Evolutionary conservation across 1,140 invertebrate genomes (phyloP).

Genomic region (Gryllus bimaculatus): DNA sequence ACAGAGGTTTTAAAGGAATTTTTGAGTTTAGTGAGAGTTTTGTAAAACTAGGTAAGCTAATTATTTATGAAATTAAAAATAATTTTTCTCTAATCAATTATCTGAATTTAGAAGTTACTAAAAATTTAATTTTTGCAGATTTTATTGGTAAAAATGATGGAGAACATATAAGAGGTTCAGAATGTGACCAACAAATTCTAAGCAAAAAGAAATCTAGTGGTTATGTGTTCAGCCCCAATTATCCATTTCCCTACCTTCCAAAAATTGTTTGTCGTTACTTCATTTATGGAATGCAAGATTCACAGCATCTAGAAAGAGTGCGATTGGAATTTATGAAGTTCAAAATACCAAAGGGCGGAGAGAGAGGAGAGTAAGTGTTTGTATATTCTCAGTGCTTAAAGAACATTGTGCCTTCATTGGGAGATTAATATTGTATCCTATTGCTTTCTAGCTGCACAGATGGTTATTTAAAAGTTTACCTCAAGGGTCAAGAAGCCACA

Average conservation of each 20-base stretch:
- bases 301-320: slow-evolving; percentile 87
- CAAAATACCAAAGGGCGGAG: slow-evolving; percentile 70
- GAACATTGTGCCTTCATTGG: neutral
- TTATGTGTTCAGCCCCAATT: slow-evolving; percentile 88
- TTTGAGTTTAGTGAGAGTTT: slow-evolving; percentile 95
- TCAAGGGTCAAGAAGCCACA: slow-evolving; percentile 86
- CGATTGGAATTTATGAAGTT: slow-evolving; percentile 78
- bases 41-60: slow-evolving; percentile 77
- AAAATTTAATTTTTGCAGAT: slow-evolving; percentile 48
- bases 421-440: neutral
- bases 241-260: slow-evolving; percentile 85
- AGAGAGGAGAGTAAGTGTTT: slow-evolving; percentile 54
- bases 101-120: neutral
- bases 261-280: slow-evolving; percentile 96
- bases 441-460: slow-evolving; percentile 57
- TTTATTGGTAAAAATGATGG: slow-evolving; percentile 87
- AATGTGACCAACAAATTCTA: slow-evolving; percentile 95
- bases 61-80: neutral
- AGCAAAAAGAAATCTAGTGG: slow-evolving; percentile 86
- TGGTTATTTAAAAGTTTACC: slow-evolving; percentile 83
- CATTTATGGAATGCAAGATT: slow-evolving; percentile 93
- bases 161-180: slow-evolving; percentile 86
- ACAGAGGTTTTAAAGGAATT: slow-evolving; percentile 89
- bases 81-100: neutral
- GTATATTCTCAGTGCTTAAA: neutral